Evolutionary conservation across 2,797 vertebrate species (phyloP), one percentile per base, ranked within the genome.

Genomic region (Molossus alvarezi): DNA sequence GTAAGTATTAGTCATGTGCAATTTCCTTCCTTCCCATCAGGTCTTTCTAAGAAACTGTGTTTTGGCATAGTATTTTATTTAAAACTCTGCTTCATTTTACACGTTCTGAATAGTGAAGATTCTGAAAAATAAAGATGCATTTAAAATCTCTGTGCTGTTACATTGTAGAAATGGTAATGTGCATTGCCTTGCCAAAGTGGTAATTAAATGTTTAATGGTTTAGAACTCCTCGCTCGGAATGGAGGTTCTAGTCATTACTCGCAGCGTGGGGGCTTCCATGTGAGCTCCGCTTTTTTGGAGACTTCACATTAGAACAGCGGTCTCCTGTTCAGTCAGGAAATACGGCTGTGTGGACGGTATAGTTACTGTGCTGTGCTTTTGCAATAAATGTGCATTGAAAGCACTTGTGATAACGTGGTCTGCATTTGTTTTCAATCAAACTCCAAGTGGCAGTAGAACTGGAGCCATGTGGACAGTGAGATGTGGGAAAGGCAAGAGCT

Each of bases 151-250:
- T 95, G 94, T 83, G 86, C 95, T 90, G 76, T 93, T 96, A 81
- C 89, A 62, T 65, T 96, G 91, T 95, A 69, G 86, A 91, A 96
- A 97, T 91, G 92, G 90, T 89, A 95, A 96, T 96, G 97, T 64
- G 92, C 45, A 33, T 93, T 83, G 88, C 97, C 96, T 96, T 97
- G 97, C 97, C 94, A 96, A 93, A 93, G 94, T 85, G 87, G 82
- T 97, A 96, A 97, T 97, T 97, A 95, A 95, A 95, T 96, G 96
- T 97, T 91, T 97, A 97, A 96, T 96, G 92, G 94, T 67, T 97
- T 90, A 72, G 92, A 98, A 97, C 91, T 77, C 95, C 87, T 80
- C 53, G 83, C 91, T 96, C 88, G 75, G 91, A 95, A 85, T 15
- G 45, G 88, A 81, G 81, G 75, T 89, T 91, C 92, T 79, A 64